Conservation (phyloP, 2,888 invertebrate genomes). For the Halictus quadricinctus region DNA sequence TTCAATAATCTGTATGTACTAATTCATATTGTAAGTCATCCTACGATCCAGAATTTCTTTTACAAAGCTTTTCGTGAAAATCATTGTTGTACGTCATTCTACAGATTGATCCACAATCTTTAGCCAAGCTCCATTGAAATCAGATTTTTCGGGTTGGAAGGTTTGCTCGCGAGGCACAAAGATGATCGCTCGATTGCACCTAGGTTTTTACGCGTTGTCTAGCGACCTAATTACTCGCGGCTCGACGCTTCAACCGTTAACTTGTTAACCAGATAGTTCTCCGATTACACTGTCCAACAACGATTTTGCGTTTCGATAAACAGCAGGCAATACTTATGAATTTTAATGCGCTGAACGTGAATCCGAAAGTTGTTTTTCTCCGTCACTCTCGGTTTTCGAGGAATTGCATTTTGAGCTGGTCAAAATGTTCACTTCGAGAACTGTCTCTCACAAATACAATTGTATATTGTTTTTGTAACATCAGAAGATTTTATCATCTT, state of each 20-base stretch:
- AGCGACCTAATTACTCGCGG: slow-evolving; percentile 74
- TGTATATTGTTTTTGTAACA: not conserved
- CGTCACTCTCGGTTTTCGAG: not conserved
- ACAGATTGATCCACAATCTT: not conserved
- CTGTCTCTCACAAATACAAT: not conserved
- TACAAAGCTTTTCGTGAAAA: no score
- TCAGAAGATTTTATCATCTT: not conserved
- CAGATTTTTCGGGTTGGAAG: not conserved
- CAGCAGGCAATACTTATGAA: not conserved
- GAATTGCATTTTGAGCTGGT: not conserved
- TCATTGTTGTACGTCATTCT: not conserved
- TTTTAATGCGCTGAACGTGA: not conserved
- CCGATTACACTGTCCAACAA: not conserved
- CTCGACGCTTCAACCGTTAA: slow-evolving; percentile 55
- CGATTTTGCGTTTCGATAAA: not conserved
- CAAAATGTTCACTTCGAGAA: not conserved
- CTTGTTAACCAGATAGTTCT: slow-evolving; percentile 45
- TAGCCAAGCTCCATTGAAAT: not conserved
- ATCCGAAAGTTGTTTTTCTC: not conserved
- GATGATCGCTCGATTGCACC: slow-evolving; percentile 47
- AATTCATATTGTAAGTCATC: no score
- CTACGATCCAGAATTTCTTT: no score
- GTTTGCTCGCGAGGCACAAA: slow-evolving; percentile 20
- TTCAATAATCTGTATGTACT: not conserved
- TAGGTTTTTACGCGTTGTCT: slow-evolving; percentile 75